Base-by-base conservation (phyloP, 2,888 invertebrate species). In the Melangyna quadrimaculata region DNA sequence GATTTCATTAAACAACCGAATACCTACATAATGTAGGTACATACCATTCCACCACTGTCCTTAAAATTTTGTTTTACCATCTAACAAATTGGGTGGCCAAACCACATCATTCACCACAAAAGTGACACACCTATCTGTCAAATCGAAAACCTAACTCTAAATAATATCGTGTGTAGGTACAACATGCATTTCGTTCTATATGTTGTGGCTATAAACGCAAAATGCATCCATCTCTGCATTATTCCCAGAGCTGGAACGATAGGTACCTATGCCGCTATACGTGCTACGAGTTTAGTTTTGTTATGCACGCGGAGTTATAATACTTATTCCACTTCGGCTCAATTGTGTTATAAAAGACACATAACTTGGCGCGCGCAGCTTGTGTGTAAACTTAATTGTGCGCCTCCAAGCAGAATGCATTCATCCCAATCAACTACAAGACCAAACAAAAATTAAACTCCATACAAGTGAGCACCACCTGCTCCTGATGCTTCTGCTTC, bases 41-140 rank as follows among this genome's bases (percentile, higher is more conserved):
- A n/a, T n/a, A n/a, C n/a, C 51, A 45, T 29, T 19, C 19, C 45
- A 45, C 45, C 17, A 29, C 61, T 61, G 45, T 45, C 19, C 19
- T 29, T 24, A 45, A 19, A 32, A 35, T 51, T 22, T 51, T 9
- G 67, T 51, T 35, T 51, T 35, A 51, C 51, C 67, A 51, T n/a
- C n/a, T 51, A 51, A 77, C 79, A 79, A 84, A 84, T 86, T 86
- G 86, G 80, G 86, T 81, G 86, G 86, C 73, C 86, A 51, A n/a
- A 77, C 81, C 86, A 78, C 86, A 86, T 86, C 86, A 80, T 73
- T 86, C 80, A 81, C 77, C 70, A 61, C 43, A 51, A 73, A 80
- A 63, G 81, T 80, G 86, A 86, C 86, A 86, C 77, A 86, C 86
- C 86, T 81, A 86, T 86, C 86, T 80, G 86, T 86, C 86, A 86